Percentiles rank a stretch among this genome's conserved stretches.
Conservation (phyloP, 2,797 vertebrate species). For the Mycteria americana region DNA sequence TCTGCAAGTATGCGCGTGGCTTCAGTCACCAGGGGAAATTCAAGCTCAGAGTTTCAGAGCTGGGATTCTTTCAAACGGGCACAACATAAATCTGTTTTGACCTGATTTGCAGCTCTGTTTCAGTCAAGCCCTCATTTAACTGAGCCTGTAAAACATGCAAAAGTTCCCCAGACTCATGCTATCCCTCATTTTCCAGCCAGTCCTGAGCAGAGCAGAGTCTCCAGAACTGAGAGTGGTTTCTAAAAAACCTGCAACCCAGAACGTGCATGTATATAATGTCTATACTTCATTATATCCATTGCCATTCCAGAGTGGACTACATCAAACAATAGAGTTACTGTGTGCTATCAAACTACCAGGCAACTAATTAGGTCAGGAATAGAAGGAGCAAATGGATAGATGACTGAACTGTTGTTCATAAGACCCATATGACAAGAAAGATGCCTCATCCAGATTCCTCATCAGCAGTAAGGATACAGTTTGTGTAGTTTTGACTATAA, state of each 20-base stretch:
- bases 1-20: neutral
- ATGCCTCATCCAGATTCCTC: constrained; percentile 42
- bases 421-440: constrained; percentile 14
- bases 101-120: constrained; percentile 32
- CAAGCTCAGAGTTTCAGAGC: neutral
- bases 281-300: neutral
- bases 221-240: neutral
- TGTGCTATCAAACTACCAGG: constrained; percentile 33
- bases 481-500: neutral
- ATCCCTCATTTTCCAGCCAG: neutral
- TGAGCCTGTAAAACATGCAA: neutral
- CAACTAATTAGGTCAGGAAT: constrained; percentile 55
- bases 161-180: neutral
- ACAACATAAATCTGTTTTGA: constrained; percentile 28
- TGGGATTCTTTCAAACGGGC: neutral
- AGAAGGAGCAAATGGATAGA: constrained; percentile 38
- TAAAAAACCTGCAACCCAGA: neutral
- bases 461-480: neutral
- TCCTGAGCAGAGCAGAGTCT: neutral
- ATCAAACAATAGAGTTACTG: constrained; percentile 49
- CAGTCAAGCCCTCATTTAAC: constrained; percentile 39
- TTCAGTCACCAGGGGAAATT: constrained; percentile 25
- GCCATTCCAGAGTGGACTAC: neutral
- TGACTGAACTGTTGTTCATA: constrained; percentile 42
- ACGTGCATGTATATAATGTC: neutral